A percentile compares a stretch with the other conserved stretches of the same genome.
Conservation (phyloP, 2,888 invertebrate genomes). For the Toxonevra muliebris region DNA sequence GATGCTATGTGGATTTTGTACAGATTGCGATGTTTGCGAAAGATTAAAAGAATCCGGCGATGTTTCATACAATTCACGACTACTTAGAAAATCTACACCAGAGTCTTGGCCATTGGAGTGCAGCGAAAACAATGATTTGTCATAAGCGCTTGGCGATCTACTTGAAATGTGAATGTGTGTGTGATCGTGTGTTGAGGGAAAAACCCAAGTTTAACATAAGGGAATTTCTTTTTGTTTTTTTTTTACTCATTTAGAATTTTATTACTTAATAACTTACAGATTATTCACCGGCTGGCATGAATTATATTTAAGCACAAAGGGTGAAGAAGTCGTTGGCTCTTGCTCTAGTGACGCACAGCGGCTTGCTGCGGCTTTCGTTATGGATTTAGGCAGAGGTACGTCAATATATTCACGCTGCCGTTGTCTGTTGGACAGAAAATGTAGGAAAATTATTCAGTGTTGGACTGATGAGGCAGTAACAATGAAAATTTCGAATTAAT, state of each 20-base stretch:
- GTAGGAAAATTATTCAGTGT: background rate
- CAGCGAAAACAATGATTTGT: conserved; percentile 81
- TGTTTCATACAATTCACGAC: conserved; percentile 60
- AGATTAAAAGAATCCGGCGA: conserved; percentile 58
- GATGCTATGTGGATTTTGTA: conserved; percentile 42
- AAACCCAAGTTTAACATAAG: background rate
- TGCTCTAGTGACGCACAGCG: conserved; percentile 40
- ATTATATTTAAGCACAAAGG: conserved; percentile 61
- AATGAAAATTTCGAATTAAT: conserved; percentile 5
- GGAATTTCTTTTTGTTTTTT: background rate
- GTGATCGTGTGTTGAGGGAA: background rate
- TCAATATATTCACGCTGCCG: conserved; percentile 64
- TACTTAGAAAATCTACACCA: conserved; percentile 71
- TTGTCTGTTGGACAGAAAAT: conserved; percentile 45
- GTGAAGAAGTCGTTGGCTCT: conserved; percentile 44
- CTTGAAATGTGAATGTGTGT: background rate
- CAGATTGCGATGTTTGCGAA: background rate
- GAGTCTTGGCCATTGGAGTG: conserved; percentile 87
- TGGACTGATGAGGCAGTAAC: conserved; percentile 6
- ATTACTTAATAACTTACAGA: conserved; percentile 50
- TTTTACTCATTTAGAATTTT: background rate
- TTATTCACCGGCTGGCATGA: conserved; percentile 59
- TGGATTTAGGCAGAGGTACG: conserved; percentile 64
- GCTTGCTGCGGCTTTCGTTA: conserved; percentile 53
- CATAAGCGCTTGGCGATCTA: conserved; percentile 62